Percentiles rank a stretch among this genome's conserved stretches.
phyloP scores from a whole-genome alignment of 2,888 invertebrate species.

The Nomada fabriciana region DNA sequence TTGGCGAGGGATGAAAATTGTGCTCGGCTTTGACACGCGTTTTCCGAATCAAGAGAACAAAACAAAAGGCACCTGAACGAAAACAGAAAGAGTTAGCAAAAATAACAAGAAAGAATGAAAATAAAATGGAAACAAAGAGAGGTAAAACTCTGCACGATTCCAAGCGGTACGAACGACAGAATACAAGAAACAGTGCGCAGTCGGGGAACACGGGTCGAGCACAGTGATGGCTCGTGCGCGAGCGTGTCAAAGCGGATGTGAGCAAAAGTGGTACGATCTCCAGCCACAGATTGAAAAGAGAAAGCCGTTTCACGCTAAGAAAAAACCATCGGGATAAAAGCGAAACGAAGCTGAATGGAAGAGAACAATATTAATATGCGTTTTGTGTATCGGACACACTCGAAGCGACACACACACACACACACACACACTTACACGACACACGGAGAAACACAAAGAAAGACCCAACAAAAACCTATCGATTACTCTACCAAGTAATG shows the following conservation, averaged over 20 bases:
- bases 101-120: neutral
- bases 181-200: neutral
- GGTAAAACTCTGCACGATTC: neutral
- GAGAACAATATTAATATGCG: constrained; percentile 54
- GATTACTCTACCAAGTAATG: constrained; percentile 76
- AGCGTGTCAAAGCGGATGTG: constrained; percentile 45
- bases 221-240: neutral
- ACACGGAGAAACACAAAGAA: constrained; percentile 51
- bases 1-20: constrained; percentile 7
- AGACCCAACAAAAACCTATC: constrained; percentile 66
- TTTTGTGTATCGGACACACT: constrained; percentile 61
- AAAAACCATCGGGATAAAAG: constrained; percentile 36
- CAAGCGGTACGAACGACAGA: neutral
- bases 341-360: constrained; percentile 40
- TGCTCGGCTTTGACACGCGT: constrained; percentile 36
- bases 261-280: constrained; percentile 40
- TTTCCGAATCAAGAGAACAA: neutral
- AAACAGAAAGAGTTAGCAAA: neutral
- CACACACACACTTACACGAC: constrained; percentile 3
- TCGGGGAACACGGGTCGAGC: neutral
- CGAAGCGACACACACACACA: constrained; percentile 33
- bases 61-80: neutral
- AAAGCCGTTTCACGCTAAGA: constrained; percentile 51
- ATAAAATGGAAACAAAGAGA: neutral
- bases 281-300: constrained; percentile 42